Evolutionary conservation across 2,113 vertebrate species (phyloP).

Genomic region (Malurus alboscapulatus): DNA sequence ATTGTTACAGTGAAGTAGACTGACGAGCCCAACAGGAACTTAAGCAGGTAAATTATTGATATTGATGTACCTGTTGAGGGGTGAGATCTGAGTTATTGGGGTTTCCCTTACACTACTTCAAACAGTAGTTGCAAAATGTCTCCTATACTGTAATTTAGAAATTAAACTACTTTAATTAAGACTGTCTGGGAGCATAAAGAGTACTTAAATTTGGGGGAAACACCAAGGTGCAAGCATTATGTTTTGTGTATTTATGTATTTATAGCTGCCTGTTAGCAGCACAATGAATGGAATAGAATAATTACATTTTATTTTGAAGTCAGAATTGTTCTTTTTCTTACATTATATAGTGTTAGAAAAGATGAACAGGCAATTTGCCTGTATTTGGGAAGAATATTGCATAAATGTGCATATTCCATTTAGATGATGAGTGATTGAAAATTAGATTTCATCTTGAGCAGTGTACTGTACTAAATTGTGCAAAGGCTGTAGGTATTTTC

Average conservation of each 20-base stretch:
- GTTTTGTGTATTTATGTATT: background rate
- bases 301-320: background rate
- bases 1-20: conserved; percentile 45
- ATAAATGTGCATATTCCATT: background rate
- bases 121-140: conserved; percentile 56
- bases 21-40: conserved; percentile 16
- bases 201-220: background rate
- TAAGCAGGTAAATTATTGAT: conserved; percentile 51
- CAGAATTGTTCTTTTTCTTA: background rate
- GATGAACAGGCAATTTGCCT: background rate
- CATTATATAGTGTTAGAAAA: background rate
- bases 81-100: conserved; percentile 41
- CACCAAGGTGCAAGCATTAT: background rate
- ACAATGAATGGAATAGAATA: background rate
- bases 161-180: conserved; percentile 57
- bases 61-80: background rate
- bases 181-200: conserved; percentile 37
- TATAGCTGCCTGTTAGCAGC: background rate
- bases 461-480: background rate
- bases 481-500: background rate
- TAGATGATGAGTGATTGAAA: background rate
- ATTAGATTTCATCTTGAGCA: background rate
- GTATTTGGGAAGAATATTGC: background rate
- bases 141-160: conserved; percentile 70
- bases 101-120: conserved; percentile 60